These are phyloP conservation scores for Alca torda DNA, from an alignment of 2,797 vertebrate species.

Conservation along the genomic window DNA sequence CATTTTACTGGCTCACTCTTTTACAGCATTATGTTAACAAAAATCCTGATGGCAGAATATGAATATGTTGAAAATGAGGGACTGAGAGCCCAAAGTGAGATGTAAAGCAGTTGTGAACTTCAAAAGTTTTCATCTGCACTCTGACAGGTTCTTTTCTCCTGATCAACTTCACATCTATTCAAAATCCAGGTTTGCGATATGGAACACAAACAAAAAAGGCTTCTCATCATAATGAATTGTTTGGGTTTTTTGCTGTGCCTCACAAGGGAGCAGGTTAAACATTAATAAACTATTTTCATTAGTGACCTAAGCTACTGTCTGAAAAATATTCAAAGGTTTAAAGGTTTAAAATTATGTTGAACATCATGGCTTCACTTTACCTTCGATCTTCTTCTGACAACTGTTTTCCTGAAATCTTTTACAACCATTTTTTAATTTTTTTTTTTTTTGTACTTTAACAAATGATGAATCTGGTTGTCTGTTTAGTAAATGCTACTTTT, in stretches of 20 bases:
- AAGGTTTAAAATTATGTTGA: neutral
- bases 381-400: neutral
- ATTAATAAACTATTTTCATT: slow-evolving; percentile 9
- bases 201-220: neutral
- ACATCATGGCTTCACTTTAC: neutral
- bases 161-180: neutral
- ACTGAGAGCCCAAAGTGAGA: neutral
- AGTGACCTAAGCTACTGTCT: neutral
- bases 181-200: neutral
- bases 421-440: neutral
- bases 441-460: neutral
- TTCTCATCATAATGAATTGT: neutral
- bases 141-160: neutral
- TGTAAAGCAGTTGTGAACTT: neutral
- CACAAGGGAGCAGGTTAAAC: neutral
- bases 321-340: neutral
- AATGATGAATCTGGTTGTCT: neutral
- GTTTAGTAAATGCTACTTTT: neutral
- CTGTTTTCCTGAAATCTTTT: neutral
- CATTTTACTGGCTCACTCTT: neutral
- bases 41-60: neutral
- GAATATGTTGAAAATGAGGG: neutral
- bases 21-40: neutral
- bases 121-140: neutral
- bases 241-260: neutral